Conservation (phyloP, 1,140 invertebrate genomes). For the Daktulosphaira vitifoliae region DNA sequence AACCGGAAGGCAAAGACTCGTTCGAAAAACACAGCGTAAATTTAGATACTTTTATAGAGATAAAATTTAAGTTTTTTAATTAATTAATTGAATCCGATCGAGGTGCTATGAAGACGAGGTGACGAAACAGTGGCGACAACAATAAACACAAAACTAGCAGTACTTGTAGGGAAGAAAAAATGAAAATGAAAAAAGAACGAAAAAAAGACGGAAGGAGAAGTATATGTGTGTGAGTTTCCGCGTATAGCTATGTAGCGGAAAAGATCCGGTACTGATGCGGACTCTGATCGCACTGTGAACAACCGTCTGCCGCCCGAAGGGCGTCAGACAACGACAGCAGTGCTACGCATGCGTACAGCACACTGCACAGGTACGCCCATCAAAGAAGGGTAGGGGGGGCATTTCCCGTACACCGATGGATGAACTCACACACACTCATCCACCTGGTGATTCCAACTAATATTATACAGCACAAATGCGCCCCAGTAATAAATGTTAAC, state of each 20-base stretch:
- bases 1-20: conserved; percentile 8
- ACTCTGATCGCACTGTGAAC: conserved; percentile 25
- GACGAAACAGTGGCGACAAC: no score
- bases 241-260: conserved; percentile 6
- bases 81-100: no score
- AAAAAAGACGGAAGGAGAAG: conserved; percentile 17
- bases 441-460: conserved; percentile 21
- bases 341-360: conserved; percentile 12
- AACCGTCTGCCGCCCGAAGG: neutral
- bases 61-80: no score
- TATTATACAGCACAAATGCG: neutral
- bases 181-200: neutral
- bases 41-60: no score
- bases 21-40: no score
- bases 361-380: conserved; percentile 24
- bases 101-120: no score
- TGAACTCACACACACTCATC: neutral
- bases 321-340: neutral
- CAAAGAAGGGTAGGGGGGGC: conserved; percentile 40
- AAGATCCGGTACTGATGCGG: conserved; percentile 32
- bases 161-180: neutral
- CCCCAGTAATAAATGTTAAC: conserved; percentile 7
- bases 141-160: no score
- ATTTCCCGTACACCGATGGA: conserved; percentile 37
- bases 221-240: conserved; percentile 3